phyloP scores from a whole-genome alignment of 1,140 invertebrate genomes.

The Saccostrea glomerata region DNA sequence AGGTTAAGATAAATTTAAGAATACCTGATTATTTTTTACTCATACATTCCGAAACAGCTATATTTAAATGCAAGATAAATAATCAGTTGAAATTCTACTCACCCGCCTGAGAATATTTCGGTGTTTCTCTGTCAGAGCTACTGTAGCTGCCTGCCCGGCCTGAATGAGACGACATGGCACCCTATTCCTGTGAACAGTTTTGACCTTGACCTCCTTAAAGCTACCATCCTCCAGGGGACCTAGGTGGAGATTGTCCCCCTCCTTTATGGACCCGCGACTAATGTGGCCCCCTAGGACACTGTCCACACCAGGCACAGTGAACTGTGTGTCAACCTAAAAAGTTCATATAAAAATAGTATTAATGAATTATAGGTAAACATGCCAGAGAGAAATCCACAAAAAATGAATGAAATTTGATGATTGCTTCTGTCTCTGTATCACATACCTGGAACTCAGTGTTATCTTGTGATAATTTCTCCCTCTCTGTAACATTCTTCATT shows the following conservation, averaged over 20 bases:
- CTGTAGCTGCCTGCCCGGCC: conserved; percentile 93
- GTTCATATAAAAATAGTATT: neutral
- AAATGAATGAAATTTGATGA: neutral
- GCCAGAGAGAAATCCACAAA: neutral
- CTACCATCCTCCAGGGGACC: conserved; percentile 92
- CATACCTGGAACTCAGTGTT: conserved; percentile 79
- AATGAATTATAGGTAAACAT: neutral
- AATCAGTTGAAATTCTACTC: neutral
- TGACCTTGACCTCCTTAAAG: conserved; percentile 88
- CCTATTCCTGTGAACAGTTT: conserved; percentile 93
- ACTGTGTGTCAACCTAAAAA: conserved; percentile 98
- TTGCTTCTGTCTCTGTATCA: neutral
- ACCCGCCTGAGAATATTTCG: conserved; percentile 84
- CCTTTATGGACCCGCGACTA: conserved; percentile 89
- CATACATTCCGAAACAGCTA: too few relatives aligned
- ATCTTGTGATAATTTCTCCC: conserved; percentile 85
- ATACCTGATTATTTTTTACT: too few relatives aligned
- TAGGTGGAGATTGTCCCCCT: conserved; percentile 88
- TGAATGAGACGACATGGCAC: conserved; percentile 91
- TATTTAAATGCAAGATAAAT: too few relatives aligned
- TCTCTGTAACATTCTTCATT: conserved; percentile 84
- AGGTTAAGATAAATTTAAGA: too few relatives aligned
- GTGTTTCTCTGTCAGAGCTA: conserved; percentile 86
- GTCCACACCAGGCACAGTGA: conserved; percentile 97
- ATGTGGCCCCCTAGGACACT: conserved; percentile 98